Evolutionary conservation across 2,113 vertebrate species (phyloP), one percentile per base, ranked within the genome.

Genomic region (Nycticorax nycticorax): DNA sequence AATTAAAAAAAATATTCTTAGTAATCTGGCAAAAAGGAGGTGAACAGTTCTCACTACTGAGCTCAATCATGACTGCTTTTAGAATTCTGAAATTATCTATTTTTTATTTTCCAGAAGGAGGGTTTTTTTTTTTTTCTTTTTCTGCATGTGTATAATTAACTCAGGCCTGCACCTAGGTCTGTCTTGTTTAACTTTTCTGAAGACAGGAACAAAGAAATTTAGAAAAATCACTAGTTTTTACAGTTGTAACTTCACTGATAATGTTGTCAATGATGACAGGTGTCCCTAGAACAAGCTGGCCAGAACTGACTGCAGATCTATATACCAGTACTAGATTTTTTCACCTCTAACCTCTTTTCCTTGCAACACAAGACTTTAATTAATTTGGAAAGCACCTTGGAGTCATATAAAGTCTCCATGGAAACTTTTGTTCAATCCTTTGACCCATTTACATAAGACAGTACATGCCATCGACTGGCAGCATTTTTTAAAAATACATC

Each of bases 351-450:
- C 35, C 30, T 72, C 48, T 76, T 60, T 56, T 79, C 35, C 67
- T 88, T 73, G 41, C 62, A 82, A 76, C 37, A 63, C 8, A 81
- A 48, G 37, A 74, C 19, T 71, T 73, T 9, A 87, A 93, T 73
- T 77, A 73, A 88, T 88, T 87, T 88, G 62, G 68, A 95, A 91
- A 82, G 33, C 57, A 88, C 33, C 37, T 60, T 72, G 43, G 57
- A 85, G 14, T 63, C 52, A 39, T 9, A 63, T 6, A 21, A 80
- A 81, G 22, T 83, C 71, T 88, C 71, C 75, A 93, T 37, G 35
- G 85, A 93, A 95, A 88, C 67, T 96, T 89, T 52, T 73, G 35
- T 79, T 75, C 55, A 63, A 27, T 72, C 16, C 26, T 92, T 78
- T 89, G 55, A 86, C 28, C 59, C 33, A 30, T 52, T 95, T 82